Base-by-base conservation (phyloP, 2,113 vertebrate species). In the Scolopax mira region DNA sequence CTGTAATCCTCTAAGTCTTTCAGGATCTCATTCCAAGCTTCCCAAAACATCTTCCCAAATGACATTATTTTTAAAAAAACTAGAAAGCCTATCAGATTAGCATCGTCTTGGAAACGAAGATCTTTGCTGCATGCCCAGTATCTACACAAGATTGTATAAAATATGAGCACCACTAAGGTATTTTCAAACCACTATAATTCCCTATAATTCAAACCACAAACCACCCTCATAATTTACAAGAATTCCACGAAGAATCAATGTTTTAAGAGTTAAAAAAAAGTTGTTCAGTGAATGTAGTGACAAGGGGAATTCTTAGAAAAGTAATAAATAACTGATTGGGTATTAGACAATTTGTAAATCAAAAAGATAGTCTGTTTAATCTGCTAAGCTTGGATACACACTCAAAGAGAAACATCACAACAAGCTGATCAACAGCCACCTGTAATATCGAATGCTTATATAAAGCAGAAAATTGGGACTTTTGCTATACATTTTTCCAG, bases 401-500 rank as follows among this genome's bases (percentile, higher is more conserved):
- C 61, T 57, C 52, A 42, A 39, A 60, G 6, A 61, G 58, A 21
- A 77, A 35, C 37, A 69, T 2, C 6, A 48, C 25, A 33, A 46
- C 33, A 72, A 92, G 25, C 18, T 51, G 35, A 31, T 46, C 18
- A 30, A 12, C 42, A 82, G 33, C 57, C 42, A 8, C 22, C 21
- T 51, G 51, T 21, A 42, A 33, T 3, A 6, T 3, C 4, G 4
- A 78, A 52, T 3, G 18, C 39, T 42, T 42, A 27, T 12, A n/a
- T 0, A 13, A 75, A 10, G 8, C 25, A 31, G 54, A 25, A 44
- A 75, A 49, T 0, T 2, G 41, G 44, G 30, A 4, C 18, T 30
- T 13, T 5, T 73, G 24, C 52, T 73, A 25, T 30, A 70, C 4
- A 15, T 33, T 70, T 64, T 69, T 57, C 22, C 62, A 65, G 37